Percentiles rank a stretch among this genome's conserved stretches.
Conservation (phyloP, 2,888 invertebrate genomes). For the Drosophila borealis region DNA sequence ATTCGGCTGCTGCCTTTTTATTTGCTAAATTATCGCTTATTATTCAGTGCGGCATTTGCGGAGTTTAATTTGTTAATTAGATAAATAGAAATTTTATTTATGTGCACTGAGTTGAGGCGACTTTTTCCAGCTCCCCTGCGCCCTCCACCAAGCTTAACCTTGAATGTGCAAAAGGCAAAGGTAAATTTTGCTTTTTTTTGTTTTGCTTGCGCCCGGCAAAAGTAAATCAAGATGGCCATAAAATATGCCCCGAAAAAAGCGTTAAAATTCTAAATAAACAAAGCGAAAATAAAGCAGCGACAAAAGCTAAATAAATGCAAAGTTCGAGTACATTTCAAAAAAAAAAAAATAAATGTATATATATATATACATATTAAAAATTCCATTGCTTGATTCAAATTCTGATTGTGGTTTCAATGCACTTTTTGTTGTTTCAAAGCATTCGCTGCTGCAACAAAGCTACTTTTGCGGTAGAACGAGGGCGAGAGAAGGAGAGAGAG, state of each 20-base stretch:
- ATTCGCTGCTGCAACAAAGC: slow-evolving; percentile 29
- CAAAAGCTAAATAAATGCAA: slow-evolving; percentile 54
- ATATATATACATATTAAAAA: slow-evolving; percentile 48
- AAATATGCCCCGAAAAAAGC: slow-evolving; percentile 49
- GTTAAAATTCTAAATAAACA: slow-evolving; percentile 67
- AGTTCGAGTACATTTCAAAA: slow-evolving; percentile 58
- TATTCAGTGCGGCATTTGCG: slow-evolving; percentile 57
- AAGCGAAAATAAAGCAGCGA: slow-evolving; percentile 29
- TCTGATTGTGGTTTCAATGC: slow-evolving; percentile 73
- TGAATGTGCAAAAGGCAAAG: slow-evolving; percentile 24
- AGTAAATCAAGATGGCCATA: slow-evolving; percentile 58
- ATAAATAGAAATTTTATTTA: slow-evolving; percentile 63
- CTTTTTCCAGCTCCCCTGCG: slow-evolving; percentile 9
- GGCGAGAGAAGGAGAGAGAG: slow-evolving; percentile 1
- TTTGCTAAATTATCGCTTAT: slow-evolving; percentile 68
- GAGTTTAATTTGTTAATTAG: slow-evolving; percentile 70
- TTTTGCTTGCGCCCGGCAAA: slow-evolving; percentile 26
- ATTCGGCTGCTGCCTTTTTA: slow-evolving; percentile 32
- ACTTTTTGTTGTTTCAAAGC: slow-evolving; percentile 55
- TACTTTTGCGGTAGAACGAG: slow-evolving; percentile 10
- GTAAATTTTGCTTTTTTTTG: slow-evolving; percentile 8
- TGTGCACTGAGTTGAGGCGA: slow-evolving; percentile 22
- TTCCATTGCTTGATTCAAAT: slow-evolving; percentile 60
- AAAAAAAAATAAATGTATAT: slow-evolving; percentile 8
- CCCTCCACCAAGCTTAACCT: slow-evolving; percentile 17